Evolutionary conservation across 1,140 invertebrate genomes (phyloP).

Genomic region (Phymorhynchus buccinoides): DNA sequence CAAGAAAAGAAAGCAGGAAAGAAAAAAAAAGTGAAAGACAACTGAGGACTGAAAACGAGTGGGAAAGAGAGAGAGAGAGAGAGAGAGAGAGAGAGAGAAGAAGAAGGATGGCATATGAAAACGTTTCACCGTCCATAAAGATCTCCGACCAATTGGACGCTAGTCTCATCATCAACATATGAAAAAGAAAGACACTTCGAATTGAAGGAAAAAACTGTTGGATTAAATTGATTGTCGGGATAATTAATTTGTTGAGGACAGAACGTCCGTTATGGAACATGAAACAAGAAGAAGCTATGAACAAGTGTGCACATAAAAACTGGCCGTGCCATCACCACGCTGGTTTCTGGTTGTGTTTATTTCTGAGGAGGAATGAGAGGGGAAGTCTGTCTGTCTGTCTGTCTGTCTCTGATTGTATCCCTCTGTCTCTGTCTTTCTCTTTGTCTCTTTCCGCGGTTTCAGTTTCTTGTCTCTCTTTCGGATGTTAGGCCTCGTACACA

Average conservation of each 20-base stretch:
- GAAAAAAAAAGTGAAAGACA: no score
- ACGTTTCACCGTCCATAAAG: not conserved
- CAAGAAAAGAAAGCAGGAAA: no score
- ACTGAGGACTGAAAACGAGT: no score
- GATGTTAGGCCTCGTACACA: no score
- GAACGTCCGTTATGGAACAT: not conserved
- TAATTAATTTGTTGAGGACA: not conserved
- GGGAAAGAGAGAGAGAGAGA: no score
- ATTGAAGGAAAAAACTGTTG: not conserved
- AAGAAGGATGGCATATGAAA: no score
- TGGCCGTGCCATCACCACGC: not conserved
- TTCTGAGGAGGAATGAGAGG: not conserved
- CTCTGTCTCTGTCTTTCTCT: not conserved
- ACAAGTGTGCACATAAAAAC: slow-evolving; percentile 21
- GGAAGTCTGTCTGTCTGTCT: not conserved
- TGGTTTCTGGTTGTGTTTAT: not conserved
- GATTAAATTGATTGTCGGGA: not conserved
- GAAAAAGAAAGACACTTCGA: not conserved
- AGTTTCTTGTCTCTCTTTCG: no score
- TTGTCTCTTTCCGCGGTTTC: not conserved
- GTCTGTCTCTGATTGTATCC: not conserved
- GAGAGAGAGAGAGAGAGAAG: not conserved
- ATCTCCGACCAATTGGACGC: no score
- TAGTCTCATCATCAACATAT: no score
- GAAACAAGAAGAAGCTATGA: not conserved